Conservation (phyloP, 2,113 vertebrate species). For the Sylvietta virens region DNA sequence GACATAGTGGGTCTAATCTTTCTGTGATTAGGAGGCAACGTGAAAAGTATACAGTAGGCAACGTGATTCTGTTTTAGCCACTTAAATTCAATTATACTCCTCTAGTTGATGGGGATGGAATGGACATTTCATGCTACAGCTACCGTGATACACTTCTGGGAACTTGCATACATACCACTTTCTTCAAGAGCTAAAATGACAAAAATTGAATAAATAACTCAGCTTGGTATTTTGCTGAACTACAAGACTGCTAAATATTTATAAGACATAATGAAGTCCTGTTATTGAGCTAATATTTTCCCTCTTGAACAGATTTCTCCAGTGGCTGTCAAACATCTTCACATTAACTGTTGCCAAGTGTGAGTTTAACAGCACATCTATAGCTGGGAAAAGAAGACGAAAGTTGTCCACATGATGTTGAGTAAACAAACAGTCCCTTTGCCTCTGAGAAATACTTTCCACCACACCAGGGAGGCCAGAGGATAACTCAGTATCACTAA, state of each 20-base stretch:
- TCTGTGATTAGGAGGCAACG: neutral
- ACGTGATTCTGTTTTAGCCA: neutral
- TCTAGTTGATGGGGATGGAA: neutral
- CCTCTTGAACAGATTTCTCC: slow-evolving; percentile 29
- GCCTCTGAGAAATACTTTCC: slow-evolving; percentile 25
- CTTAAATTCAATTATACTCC: neutral
- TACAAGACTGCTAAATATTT: slow-evolving; percentile 33
- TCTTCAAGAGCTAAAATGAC: slow-evolving; percentile 4
- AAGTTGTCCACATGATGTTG: neutral
- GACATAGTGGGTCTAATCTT: neutral
- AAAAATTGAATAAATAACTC: slow-evolving; percentile 41
- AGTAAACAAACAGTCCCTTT: slow-evolving; percentile 27
- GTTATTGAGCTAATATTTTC: slow-evolving; percentile 32
- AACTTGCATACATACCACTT: neutral
- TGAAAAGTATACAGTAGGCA: neutral
- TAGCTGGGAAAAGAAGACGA: slow-evolving; percentile 43
- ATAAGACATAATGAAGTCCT: neutral
- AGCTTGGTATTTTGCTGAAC: slow-evolving; percentile 26
- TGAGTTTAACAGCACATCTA: neutral
- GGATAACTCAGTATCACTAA: neutral
- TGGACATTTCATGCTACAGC: neutral
- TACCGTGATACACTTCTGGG: neutral
- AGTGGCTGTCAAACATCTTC: slow-evolving; percentile 37
- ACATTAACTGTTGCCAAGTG: slow-evolving; percentile 25
- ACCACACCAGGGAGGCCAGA: neutral